These are phyloP conservation scores for Tineola bisselliella DNA, from an alignment of 2,888 invertebrate genomes.

Conservation along the genomic window DNA sequence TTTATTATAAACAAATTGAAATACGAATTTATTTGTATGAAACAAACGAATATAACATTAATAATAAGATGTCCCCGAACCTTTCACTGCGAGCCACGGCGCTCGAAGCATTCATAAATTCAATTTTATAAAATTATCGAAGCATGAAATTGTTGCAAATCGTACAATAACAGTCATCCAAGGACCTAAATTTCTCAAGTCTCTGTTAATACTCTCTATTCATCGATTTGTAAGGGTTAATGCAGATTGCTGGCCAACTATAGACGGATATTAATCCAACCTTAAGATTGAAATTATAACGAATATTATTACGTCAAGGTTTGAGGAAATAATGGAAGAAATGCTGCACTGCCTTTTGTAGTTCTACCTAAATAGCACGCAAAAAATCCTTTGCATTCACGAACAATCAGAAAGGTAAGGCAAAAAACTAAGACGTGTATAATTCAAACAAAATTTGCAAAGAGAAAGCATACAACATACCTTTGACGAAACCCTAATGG, in stretches of 20 bases:
- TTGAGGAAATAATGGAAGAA: too few species aligned
- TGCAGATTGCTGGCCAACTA: not conserved
- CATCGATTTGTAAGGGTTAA: not conserved
- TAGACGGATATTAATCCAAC: too few species aligned
- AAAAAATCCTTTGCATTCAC: too few species aligned
- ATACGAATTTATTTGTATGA: too few species aligned
- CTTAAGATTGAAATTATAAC: too few species aligned
- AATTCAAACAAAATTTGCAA: not conserved
- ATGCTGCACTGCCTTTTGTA: too few species aligned
- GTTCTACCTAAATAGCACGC: too few species aligned
- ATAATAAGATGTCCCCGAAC: not conserved
- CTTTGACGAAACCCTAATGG: not conserved
- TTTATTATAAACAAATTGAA: too few species aligned
- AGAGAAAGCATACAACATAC: not conserved
- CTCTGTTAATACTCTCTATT: not conserved
- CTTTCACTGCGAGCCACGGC: not conserved
- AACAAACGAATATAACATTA: not conserved
- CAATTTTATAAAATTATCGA: conserved; percentile 12
- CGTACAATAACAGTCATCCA: conserved; percentile 12
- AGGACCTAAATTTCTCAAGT: not conserved
- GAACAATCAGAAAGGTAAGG: not conserved
- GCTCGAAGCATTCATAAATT: conserved; percentile 3
- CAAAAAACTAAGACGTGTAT: not conserved
- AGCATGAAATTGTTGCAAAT: conserved; percentile 12
- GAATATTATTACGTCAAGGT: too few species aligned